Evolutionary conservation across 2,113 vertebrate genomes (phyloP).

Genomic region (Tiliqua scincoides): DNA sequence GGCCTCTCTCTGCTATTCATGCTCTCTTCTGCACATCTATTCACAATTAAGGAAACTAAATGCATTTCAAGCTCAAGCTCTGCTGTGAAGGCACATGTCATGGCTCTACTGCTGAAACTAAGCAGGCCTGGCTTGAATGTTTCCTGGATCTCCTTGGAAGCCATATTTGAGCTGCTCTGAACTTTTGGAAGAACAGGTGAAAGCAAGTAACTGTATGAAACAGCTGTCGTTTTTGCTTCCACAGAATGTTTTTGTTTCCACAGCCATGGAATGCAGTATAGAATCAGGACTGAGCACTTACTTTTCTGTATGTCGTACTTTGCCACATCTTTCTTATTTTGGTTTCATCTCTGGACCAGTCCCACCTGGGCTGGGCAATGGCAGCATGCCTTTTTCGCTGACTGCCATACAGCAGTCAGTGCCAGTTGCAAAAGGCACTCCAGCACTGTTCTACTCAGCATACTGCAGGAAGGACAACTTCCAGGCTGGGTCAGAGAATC

Average conservation of each 20-base stretch:
- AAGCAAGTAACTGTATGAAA: neutral
- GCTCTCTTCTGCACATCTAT: too few relatives aligned
- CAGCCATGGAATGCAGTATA: neutral
- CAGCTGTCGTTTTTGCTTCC: neutral
- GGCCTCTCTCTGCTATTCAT: too few relatives aligned
- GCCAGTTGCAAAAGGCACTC: too few relatives aligned
- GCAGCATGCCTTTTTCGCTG: too few relatives aligned
- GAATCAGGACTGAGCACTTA: neutral
- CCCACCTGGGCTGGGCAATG: too few relatives aligned
- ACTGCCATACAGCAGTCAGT: too few relatives aligned
- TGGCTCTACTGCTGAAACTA: neutral
- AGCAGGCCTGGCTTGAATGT: neutral
- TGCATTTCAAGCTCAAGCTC: too few relatives aligned
- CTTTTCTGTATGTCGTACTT: conserved; percentile 42
- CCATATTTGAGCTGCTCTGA: neutral
- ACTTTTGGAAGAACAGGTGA: neutral
- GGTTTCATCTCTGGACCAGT: conserved; percentile 3
- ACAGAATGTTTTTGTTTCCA: neutral
- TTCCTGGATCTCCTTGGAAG: neutral
- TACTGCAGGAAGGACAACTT: too few relatives aligned
- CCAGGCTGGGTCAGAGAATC: too few relatives aligned
- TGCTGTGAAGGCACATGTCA: neutral
- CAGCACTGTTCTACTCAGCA: too few relatives aligned
- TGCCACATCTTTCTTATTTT: conserved; percentile 50
- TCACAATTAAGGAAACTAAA: neutral